These are phyloP conservation scores for Gonocerus acuteangulatus DNA, from an alignment of 2,888 invertebrate species.

Conservation along the genomic window DNA sequence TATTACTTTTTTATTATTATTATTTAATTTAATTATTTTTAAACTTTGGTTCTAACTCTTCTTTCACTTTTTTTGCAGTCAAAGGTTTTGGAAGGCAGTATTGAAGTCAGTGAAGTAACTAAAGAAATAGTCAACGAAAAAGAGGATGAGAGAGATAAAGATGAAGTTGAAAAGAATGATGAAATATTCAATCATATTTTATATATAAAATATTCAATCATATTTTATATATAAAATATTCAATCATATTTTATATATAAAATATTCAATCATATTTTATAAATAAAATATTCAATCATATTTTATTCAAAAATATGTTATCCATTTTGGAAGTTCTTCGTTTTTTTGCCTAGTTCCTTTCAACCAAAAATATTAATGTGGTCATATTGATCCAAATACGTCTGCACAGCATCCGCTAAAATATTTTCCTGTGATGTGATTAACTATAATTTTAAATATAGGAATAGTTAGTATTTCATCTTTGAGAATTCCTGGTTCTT, in stretches of 20 bases:
- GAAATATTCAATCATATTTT: no score
- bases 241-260: no score
- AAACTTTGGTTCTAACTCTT: no score
- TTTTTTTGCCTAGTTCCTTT: constrained; percentile 22
- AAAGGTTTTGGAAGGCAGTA: constrained; percentile 25
- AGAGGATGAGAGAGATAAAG: constrained; percentile 25
- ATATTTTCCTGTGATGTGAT: constrained; percentile 18
- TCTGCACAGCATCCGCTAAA: constrained; percentile 10
- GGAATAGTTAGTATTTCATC: no score
- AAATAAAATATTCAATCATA: no score
- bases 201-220: no score
- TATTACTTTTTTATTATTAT: no score
- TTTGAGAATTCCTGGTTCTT: no score
- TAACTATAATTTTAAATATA: constrained; percentile 11
- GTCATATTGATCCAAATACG: not conserved
- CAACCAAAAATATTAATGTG: not conserved
- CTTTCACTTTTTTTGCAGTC: constrained; percentile 7
- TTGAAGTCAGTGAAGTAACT: constrained; percentile 10
- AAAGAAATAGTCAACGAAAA: constrained; percentile 31
- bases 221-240: no score
- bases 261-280: no score
- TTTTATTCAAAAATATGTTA: not conserved
- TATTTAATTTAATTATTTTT: no score
- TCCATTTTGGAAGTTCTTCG: constrained; percentile 1
- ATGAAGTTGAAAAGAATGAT: constrained; percentile 32